These are phyloP conservation scores for Ascaphus truei DNA, from an alignment of 2,113 vertebrate species.

Conservation along the genomic window DNA sequence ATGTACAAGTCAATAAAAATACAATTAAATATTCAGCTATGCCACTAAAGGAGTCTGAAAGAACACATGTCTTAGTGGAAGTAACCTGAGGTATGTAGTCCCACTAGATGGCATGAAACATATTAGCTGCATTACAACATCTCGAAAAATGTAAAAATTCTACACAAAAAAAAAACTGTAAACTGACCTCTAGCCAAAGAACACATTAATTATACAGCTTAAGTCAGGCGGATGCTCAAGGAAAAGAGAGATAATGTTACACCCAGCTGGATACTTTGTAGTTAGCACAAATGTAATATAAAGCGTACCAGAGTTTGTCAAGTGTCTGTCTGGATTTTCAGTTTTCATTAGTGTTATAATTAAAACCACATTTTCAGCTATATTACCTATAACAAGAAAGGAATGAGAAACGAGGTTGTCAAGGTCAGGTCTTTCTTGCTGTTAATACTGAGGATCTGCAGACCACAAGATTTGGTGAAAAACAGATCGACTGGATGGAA, in stretches of 20 bases:
- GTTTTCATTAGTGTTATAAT: conserved; percentile 80
- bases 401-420: conserved; percentile 76
- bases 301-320: conserved; percentile 75
- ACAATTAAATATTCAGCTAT: neutral
- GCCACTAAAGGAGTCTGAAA: neutral
- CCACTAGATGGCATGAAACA: neutral
- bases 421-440: conserved; percentile 66
- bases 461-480: conserved; percentile 66
- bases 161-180: conserved; percentile 59
- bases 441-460: conserved; percentile 69
- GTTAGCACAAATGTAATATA: conserved; percentile 80
- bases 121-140: conserved; percentile 58
- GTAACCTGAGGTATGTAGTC: neutral
- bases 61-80: neutral
- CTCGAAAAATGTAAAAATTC: conserved; percentile 66
- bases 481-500: conserved; percentile 53
- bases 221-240: conserved; percentile 70
- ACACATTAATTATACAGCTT: conserved; percentile 79
- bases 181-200: conserved; percentile 74
- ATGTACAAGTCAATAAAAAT: neutral
- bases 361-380: conserved; percentile 77
- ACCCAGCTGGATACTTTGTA: conserved; percentile 80
- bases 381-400: conserved; percentile 79
- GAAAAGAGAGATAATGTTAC: conserved; percentile 70
- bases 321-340: conserved; percentile 81